Conservation (phyloP, 2,797 vertebrate species). For the Sciurus carolinensis region DNA sequence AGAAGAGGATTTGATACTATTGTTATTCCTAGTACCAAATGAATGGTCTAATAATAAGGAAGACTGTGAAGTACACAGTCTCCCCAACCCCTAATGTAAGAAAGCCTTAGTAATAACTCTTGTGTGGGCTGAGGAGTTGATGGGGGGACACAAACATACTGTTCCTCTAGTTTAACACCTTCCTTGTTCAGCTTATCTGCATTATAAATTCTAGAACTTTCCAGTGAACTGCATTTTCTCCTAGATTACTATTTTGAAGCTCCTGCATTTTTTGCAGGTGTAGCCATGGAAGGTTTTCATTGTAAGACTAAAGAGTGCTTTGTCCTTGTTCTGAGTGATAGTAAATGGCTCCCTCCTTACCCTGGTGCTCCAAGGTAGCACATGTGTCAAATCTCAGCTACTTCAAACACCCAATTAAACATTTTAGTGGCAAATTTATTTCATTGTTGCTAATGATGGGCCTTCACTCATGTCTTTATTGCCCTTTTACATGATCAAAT, state of each 20-base stretch:
- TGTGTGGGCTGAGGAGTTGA: background rate
- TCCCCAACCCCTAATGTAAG: background rate
- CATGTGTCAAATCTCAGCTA: background rate
- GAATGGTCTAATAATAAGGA: background rate
- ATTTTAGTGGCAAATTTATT: slow-evolving; percentile 31
- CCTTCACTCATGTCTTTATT: background rate
- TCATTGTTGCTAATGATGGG: slow-evolving; percentile 1
- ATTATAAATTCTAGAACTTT: slow-evolving; percentile 66
- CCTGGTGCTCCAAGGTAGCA: background rate
- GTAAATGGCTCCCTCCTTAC: background rate
- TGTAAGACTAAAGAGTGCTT: slow-evolving; percentile 5
- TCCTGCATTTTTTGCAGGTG: slow-evolving; percentile 33
- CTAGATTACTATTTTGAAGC: slow-evolving; percentile 25
- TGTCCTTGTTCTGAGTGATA: background rate
- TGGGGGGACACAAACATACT: background rate
- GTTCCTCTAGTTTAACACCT: background rate
- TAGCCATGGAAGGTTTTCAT: background rate
- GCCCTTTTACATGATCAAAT: background rate
- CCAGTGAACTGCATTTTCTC: slow-evolving; percentile 51
- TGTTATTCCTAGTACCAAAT: background rate
- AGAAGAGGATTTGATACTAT: background rate
- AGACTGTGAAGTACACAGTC: background rate
- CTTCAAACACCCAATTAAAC: slow-evolving; percentile 28
- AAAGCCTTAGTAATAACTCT: background rate
- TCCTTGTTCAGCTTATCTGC: slow-evolving; percentile 28